Evolutionary conservation across 2,797 vertebrate genomes (phyloP).

Genomic region (Sitta carolinensis): DNA sequence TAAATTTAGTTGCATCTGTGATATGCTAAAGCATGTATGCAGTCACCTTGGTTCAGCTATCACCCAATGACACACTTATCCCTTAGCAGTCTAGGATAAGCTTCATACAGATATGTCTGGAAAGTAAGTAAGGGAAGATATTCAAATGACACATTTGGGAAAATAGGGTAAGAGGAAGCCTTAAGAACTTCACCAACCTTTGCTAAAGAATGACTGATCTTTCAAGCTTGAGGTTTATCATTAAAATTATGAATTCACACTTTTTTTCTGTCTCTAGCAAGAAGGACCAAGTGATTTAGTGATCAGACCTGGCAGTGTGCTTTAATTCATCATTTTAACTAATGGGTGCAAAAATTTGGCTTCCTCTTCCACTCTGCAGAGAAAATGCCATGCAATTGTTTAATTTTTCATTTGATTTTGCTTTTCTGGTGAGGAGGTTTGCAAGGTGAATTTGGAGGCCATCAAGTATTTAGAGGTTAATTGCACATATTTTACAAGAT

Average conservation of each 20-base stretch:
- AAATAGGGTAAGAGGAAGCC: not conserved
- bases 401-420: not conserved
- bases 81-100: not conserved
- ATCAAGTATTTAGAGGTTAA: not conserved
- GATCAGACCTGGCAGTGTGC: not conserved
- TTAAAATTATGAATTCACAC: not conserved
- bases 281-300: not conserved
- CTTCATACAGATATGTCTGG: not conserved
- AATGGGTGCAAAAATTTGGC: not conserved
- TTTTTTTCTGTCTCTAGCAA: not conserved
- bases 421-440: conserved; percentile 25
- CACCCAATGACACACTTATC: not conserved
- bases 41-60: not conserved
- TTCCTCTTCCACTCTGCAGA: conserved; percentile 7
- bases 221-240: not conserved
- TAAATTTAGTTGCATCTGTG: not conserved
- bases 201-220: not conserved
- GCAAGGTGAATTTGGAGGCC: conserved; percentile 3
- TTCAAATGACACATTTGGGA: not conserved
- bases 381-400: not conserved
- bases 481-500: not conserved
- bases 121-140: not conserved
- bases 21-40: not conserved
- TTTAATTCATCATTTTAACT: not conserved
- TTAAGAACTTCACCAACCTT: not conserved